Conservation (phyloP, 2,113 vertebrate genomes). For the Cranoglanis bouderius region DNA sequence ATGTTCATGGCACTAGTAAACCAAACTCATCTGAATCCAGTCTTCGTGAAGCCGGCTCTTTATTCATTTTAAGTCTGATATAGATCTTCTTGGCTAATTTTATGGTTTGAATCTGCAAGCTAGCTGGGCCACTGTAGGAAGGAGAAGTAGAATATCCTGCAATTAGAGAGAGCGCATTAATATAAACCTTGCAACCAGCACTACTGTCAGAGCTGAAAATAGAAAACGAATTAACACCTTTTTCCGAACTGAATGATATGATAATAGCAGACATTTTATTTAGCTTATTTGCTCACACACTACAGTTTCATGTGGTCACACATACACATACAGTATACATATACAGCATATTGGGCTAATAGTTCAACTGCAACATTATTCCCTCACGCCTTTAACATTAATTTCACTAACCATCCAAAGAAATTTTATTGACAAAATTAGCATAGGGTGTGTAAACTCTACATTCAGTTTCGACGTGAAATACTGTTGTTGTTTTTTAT, state of each 20-base stretch:
- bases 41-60: too few species aligned
- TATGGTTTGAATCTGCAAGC: too few species aligned
- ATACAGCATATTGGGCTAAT: neutral
- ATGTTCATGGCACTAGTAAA: too few species aligned
- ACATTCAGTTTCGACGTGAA: neutral
- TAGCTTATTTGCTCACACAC: neutral
- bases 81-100: too few species aligned
- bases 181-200: neutral
- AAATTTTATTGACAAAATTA: neutral
- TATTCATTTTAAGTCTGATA: too few species aligned
- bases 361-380: neutral
- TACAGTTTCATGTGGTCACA: neutral
- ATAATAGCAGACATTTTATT: neutral
- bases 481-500: neutral
- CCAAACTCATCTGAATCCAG: too few species aligned
- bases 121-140: too few species aligned
- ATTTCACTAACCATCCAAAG: neutral
- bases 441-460: neutral
- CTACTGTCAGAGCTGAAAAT: neutral
- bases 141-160: too few species aligned
- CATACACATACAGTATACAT: neutral
- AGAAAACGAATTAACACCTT: neutral
- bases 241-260: neutral
- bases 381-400: neutral
- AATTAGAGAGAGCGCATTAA: neutral